Conservation (phyloP, 1,140 invertebrate genomes). For the Globodera ellingtonae region DNA sequence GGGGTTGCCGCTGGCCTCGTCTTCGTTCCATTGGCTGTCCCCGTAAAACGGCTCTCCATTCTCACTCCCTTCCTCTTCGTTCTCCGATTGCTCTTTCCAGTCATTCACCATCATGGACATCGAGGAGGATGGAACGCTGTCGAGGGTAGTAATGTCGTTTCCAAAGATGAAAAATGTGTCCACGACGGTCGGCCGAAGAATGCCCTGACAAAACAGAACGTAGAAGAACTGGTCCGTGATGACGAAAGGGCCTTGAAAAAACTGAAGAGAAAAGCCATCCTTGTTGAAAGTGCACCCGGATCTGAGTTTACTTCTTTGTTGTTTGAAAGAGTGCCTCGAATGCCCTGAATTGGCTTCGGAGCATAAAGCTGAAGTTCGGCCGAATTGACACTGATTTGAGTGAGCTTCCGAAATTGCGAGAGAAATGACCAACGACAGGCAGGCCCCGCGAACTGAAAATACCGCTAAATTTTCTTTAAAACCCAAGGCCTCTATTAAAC, state of each 20-base stretch:
- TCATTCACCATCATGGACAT: background rate
- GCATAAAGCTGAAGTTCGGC: constrained; percentile 15
- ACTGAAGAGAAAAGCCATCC: background rate
- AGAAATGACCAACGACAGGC: constrained; percentile 13
- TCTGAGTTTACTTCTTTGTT: constrained; percentile 12
- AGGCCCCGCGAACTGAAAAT: constrained; percentile 20
- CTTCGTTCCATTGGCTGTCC: background rate
- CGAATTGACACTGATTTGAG: constrained; percentile 11
- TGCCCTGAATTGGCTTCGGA: constrained; percentile 19
- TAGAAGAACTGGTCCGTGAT: constrained; percentile 23
- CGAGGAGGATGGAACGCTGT: background rate
- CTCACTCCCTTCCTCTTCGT: background rate
- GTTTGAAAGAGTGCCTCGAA: constrained; percentile 12
- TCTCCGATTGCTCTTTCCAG: background rate
- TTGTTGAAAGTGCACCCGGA: background rate
- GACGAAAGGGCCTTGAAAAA: constrained; percentile 23
- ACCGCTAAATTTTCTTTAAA: background rate
- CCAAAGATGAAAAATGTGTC: constrained; percentile 21
- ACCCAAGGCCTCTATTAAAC: background rate
- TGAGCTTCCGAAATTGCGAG: constrained; percentile 17
- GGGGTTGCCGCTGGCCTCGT: background rate
- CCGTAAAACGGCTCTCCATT: background rate
- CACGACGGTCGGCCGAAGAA: constrained; percentile 12
- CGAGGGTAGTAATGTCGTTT: background rate
- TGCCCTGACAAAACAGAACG: constrained; percentile 3